Conservation (phyloP, 2,113 vertebrate genomes). For the Oophaga pumilio region DNA sequence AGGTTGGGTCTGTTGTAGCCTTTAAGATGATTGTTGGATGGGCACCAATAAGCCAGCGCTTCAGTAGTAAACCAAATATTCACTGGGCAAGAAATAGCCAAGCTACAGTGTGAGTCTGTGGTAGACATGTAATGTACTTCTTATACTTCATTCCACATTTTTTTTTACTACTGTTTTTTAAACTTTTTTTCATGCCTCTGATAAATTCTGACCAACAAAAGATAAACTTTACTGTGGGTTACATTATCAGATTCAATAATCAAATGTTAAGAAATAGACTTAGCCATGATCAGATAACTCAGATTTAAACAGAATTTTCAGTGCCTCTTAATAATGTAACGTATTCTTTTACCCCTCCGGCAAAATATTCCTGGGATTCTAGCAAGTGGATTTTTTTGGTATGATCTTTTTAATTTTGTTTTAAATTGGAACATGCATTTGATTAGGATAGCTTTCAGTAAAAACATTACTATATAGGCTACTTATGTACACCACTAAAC, state of each 20-base stretch:
- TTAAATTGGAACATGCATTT: constrained; percentile 60
- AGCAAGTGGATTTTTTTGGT: constrained; percentile 63
- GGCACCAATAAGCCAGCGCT: not conserved
- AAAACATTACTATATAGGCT: constrained; percentile 50
- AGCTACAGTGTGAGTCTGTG: not conserved
- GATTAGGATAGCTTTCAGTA: constrained; percentile 61
- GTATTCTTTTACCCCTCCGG: constrained; percentile 37
- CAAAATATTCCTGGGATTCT: constrained; percentile 47
- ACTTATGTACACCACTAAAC: constrained; percentile 58
- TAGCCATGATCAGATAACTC: constrained; percentile 17
- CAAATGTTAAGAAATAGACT: constrained; percentile 32
- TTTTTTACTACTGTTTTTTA: not conserved
- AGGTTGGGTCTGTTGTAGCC: not conserved
- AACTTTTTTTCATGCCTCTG: not conserved
- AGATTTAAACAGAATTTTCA: constrained; percentile 22
- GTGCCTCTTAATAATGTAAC: constrained; percentile 42
- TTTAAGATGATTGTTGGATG: not conserved
- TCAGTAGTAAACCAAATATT: not conserved
- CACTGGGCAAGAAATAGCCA: not conserved
- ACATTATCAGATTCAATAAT: constrained; percentile 29
- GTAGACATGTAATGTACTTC: not conserved
- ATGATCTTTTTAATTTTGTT: constrained; percentile 62
- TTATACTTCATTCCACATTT: not conserved
- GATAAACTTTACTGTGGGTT: not conserved
- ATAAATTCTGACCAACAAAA: not conserved